Evolutionary conservation across 2,113 vertebrate genomes (phyloP).

Genomic region (Tachysurus fulvidraco): DNA sequence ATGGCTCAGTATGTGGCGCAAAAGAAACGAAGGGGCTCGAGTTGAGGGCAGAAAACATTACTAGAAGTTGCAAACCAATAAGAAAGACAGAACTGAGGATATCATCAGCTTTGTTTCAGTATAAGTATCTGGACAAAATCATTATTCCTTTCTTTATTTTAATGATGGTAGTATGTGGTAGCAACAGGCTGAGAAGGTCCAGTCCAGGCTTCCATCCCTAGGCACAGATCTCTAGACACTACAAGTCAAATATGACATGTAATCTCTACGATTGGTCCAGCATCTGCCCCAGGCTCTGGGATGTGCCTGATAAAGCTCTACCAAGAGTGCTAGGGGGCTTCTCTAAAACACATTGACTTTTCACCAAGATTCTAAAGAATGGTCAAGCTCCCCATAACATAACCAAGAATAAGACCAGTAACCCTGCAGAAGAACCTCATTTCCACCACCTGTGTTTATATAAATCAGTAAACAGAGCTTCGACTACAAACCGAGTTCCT

Average conservation of each 20-base stretch:
- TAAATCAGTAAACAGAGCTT: background rate
- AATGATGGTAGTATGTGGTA: background rate
- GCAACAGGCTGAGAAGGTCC: background rate
- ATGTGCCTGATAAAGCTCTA: background rate
- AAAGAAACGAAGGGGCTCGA: conserved; percentile 7
- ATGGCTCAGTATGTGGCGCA: conserved; percentile 2
- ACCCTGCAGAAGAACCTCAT: background rate
- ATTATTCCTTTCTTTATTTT: background rate
- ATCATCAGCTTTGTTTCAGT: too few species aligned
- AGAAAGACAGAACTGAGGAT: background rate
- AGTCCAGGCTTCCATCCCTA: background rate
- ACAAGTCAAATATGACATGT: background rate
- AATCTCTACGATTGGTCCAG: background rate
- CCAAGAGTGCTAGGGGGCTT: background rate
- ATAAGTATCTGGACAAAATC: background rate
- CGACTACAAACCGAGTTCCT: background rate
- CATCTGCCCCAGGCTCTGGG: background rate
- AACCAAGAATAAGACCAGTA: background rate
- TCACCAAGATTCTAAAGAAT: background rate
- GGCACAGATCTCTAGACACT: background rate
- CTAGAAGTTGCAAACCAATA: background rate
- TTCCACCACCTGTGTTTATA: background rate
- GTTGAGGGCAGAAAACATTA: background rate
- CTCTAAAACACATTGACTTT: background rate
- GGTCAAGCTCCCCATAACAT: background rate